Evolutionary conservation across 1,140 invertebrate species (phyloP).

Genomic region (Agrilus planipennis): DNA sequence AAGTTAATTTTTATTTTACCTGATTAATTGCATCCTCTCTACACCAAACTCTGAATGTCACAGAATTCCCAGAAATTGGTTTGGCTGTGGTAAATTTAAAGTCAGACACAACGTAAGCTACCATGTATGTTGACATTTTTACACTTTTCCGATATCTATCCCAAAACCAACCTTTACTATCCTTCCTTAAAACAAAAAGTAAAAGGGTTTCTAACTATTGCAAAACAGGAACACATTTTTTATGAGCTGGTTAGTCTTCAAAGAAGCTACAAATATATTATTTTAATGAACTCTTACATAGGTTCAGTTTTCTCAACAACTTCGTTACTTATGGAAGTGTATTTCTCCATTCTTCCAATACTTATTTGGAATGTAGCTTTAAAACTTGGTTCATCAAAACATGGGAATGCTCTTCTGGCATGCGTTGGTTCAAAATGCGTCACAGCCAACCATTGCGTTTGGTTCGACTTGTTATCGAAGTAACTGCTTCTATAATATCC

Average conservation of each 20-base stretch:
- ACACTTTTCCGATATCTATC: constrained; percentile 57
- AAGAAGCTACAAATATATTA: no score
- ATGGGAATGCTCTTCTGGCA: constrained; percentile 10
- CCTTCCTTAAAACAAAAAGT: constrained; percentile 18
- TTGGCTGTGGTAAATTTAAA: constrained; percentile 46
- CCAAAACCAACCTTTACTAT: constrained; percentile 42
- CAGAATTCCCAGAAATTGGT: constrained; percentile 35
- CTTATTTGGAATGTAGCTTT: constrained; percentile 8
- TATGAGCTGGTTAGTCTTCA: no score
- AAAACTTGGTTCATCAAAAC: constrained; percentile 10
- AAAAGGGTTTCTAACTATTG: no score
- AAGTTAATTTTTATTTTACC: constrained; percentile 29
- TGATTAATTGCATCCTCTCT: constrained; percentile 53
- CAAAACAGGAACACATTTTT: no score
- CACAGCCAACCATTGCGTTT: constrained; percentile 62
- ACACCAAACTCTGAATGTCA: constrained; percentile 53
- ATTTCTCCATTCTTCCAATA: constrained; percentile 35
- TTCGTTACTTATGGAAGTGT: constrained; percentile 76
- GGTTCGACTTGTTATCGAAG: constrained; percentile 44
- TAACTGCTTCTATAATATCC: constrained; percentile 79
- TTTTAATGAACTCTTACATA: constrained; percentile 43
- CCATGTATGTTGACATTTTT: constrained; percentile 72
- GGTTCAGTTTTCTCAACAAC: constrained; percentile 36
- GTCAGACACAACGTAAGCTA: constrained; percentile 66
- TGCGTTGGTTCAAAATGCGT: constrained; percentile 8